Conservation (phyloP, 2,888 invertebrate genomes). For the Dicranocentrus wangi region DNA sequence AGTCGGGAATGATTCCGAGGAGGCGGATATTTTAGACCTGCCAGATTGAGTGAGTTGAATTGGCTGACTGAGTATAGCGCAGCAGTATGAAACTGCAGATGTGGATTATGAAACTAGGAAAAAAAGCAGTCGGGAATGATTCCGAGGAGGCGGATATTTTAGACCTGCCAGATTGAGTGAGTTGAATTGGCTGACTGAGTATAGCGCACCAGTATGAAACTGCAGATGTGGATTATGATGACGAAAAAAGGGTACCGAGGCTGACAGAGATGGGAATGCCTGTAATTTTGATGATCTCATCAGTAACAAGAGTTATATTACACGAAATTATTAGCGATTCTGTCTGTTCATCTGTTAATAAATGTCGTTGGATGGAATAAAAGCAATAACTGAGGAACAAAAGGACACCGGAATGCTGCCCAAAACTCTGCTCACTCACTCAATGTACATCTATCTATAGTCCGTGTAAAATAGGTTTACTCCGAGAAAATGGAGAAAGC, state of each 20-base stretch:
- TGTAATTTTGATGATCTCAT: slow-evolving; percentile 51
- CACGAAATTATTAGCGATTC: slow-evolving; percentile 50
- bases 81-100: neutral
- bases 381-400: slow-evolving; percentile 37
- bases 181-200: slow-evolving; percentile 37
- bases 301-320: slow-evolving; percentile 23
- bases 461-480: neutral
- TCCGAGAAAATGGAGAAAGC: slow-evolving; percentile 19
- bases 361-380: slow-evolving; percentile 47
- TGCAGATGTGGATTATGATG: neutral
- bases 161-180: slow-evolving; percentile 46
- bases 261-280: neutral
- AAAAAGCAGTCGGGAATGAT: neutral
- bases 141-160: slow-evolving; percentile 41
- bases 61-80: slow-evolving; percentile 14
- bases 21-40: slow-evolving; percentile 51
- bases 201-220: neutral
- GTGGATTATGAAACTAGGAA: neutral
- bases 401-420: slow-evolving; percentile 24
- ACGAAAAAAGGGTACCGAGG: neutral
- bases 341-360: slow-evolving; percentile 49
- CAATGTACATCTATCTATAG: neutral
- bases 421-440: neutral
- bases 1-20: slow-evolving; percentile 22
- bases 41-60: slow-evolving; percentile 51